Evolutionary conservation across 2,113 vertebrate species (phyloP).

Genomic region (Paralichthys olivaceus): DNA sequence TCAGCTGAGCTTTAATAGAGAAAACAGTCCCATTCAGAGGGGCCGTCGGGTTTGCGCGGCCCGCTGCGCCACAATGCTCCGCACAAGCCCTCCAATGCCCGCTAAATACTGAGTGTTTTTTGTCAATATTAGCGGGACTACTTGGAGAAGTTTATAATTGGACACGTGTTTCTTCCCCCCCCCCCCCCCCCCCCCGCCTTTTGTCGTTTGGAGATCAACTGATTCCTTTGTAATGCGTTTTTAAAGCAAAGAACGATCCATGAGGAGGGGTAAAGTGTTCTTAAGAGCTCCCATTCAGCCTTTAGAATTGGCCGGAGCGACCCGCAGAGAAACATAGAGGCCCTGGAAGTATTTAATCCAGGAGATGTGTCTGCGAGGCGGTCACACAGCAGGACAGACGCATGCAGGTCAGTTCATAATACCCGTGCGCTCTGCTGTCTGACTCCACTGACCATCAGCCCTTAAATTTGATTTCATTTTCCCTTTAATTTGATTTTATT

Average conservation of each 20-base stretch:
- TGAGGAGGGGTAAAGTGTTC: conserved; percentile 69
- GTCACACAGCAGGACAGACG: conserved; percentile 46
- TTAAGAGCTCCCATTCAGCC: conserved; percentile 76
- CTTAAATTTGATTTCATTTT: not conserved
- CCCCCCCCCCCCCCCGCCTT: conserved; percentile 27
- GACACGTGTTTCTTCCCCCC: conserved; percentile 74
- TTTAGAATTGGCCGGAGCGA: conserved; percentile 66
- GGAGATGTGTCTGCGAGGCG: conserved; percentile 36
- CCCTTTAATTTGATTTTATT: not conserved
- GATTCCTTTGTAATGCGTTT: conserved; percentile 74
- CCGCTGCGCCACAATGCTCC: conserved; percentile 47
- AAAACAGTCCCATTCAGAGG: conserved; percentile 64
- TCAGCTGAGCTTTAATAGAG: conserved; percentile 60
- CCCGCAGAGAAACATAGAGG: conserved; percentile 62
- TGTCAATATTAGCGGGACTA: conserved; percentile 78
- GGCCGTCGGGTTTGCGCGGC: conserved; percentile 34
- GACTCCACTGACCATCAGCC: not conserved
- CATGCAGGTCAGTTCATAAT: not conserved
- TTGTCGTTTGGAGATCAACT: conserved; percentile 70
- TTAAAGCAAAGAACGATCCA: conserved; percentile 70
- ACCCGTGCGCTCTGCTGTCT: not conserved
- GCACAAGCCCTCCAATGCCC: conserved; percentile 33
- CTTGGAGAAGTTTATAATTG: conserved; percentile 79
- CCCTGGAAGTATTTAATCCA: conserved; percentile 80
- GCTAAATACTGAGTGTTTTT: conserved; percentile 47